Evolutionary conservation across 1,140 invertebrate species (phyloP).

Genomic region (Macrobrachium rosenbergii): DNA sequence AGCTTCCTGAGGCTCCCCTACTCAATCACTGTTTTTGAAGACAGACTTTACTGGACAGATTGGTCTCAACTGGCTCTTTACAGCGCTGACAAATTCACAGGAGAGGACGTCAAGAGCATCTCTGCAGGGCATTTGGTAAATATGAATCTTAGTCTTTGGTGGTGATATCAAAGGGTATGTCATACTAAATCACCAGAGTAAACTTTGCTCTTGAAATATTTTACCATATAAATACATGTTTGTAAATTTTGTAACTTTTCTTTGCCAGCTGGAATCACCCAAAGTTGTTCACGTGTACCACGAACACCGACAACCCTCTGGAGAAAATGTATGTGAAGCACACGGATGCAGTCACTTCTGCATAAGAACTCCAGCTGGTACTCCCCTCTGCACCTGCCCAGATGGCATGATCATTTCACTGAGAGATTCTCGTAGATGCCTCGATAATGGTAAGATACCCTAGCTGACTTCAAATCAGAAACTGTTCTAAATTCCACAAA

Average conservation of each 20-base stretch:
- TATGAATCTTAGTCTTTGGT: constrained; percentile 69
- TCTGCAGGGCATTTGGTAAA: constrained; percentile 81
- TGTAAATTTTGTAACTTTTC: background rate
- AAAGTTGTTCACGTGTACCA: constrained; percentile 98
- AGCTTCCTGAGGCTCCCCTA: constrained; percentile 83
- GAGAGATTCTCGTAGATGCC: constrained; percentile 24
- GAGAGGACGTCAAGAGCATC: constrained; percentile 78
- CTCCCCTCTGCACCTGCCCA: constrained; percentile 44
- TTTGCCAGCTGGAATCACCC: constrained; percentile 78
- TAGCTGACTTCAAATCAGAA: background rate
- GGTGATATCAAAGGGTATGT: background rate
- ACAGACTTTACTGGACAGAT: constrained; percentile 90
- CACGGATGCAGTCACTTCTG: constrained; percentile 75
- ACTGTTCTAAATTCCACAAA: background rate
- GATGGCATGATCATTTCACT: constrained; percentile 28
- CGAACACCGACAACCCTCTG: constrained; percentile 90
- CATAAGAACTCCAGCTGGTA: constrained; percentile 70
- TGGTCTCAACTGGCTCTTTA: constrained; percentile 91
- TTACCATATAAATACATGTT: background rate
- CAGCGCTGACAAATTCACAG: constrained; percentile 82
- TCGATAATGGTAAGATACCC: constrained; percentile 28
- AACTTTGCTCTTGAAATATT: background rate
- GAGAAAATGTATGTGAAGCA: constrained; percentile 71
- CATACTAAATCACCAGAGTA: background rate
- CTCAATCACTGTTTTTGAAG: constrained; percentile 87